Base-by-base conservation (phyloP, 2,113 vertebrate species). In the Macrotus californicus region DNA sequence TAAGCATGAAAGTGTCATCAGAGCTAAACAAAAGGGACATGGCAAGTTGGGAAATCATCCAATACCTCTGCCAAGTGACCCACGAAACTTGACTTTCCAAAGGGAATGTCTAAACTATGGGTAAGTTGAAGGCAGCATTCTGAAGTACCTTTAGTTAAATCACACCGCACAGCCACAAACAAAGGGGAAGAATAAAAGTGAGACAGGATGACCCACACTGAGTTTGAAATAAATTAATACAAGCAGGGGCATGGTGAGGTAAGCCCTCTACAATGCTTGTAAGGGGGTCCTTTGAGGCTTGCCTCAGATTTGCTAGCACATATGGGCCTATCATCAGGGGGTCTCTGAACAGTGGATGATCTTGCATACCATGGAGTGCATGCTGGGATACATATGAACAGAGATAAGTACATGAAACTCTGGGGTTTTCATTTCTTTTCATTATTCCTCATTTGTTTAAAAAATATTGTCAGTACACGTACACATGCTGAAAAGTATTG, bases 1-100 rank as follows among this genome's bases (percentile, higher is more conserved):
- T 91, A 96, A 97, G 93, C 64, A 94, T 67, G 69, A 82, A 94
- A 93, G 73, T 79, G 67, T 77, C 91, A 95, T 85, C 39, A 70
- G 87, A 88, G 46, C 52, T 72, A 89, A 95, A 93, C 75, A 91
- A 96, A 91, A 96, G 67, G 21, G 70, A 96, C 83, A 91, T 15
- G 48, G 59, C 6, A 93, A 84, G 24, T 87, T 89, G 91, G 93
- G 88, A 86, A 94, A 54, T 16, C 64, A 93, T 72, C 96, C 87
- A 90, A 12, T 70, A n/a, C 82, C 72, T 73, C 36, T 46, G 91
- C 50, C 85, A 92, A 96, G 75, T 96, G 96, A 93, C 69, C 89
- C 59, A 54, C 2, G 16, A 83, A 93, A 89, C 18, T 14, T 31
- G 21, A 54, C 77, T 70, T 89, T 95, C 69, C 75, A 67, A 85